Evolutionary conservation across 1,140 invertebrate species (phyloP), one percentile per base, ranked within the genome.

Genomic region (Anoplophora glabripennis): DNA sequence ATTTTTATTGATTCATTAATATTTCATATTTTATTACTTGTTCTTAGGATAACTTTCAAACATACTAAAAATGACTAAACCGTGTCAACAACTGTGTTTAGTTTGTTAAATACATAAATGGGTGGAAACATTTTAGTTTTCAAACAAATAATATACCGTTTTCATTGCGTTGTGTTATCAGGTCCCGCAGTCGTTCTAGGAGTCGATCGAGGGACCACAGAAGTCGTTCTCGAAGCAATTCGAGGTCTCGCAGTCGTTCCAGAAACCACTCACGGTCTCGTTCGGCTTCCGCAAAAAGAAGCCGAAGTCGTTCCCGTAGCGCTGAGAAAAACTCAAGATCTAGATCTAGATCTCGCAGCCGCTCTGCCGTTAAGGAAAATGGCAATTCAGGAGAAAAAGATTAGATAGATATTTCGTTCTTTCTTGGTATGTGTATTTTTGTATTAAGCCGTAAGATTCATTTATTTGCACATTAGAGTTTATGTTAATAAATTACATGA

Each of bases 141-240:
- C 21, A 28, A 3, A 28, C 21, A 28, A 5, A 28, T 28, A 28
- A 3, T 28, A 28, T 28, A 28, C 21, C 21, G 21, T 28, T 28
- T 28, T 28, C 21, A 28, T 36, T 35, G 11, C 40, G 7, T 42
- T 44, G 41, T 44, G 73, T 80, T 60, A 78, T 73, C 47, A 79
- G 78, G 34, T 81, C 80, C 7, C 75, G 79, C 17, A 80, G 79
- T 59, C 77, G 79, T 53, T 81, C 80, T 14, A 75, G 77, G 49
- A 74, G 72, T 56, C 73, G 75, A 61, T 75, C 73, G 3, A 64
- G 74, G 14, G 73, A 75, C 55, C 69, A 69, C 35, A 61, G 75
- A 15, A 73, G 66, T 55, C 72, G 75, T 17, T 75, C 75, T 4
- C 65, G 76, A 51, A 77, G 75, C 60, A 70, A 72, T 42, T 74